Evolutionary conservation across 2,888 invertebrate species (phyloP), one percentile per base, ranked within the genome.

Genomic region (Cantharis rustica): DNA sequence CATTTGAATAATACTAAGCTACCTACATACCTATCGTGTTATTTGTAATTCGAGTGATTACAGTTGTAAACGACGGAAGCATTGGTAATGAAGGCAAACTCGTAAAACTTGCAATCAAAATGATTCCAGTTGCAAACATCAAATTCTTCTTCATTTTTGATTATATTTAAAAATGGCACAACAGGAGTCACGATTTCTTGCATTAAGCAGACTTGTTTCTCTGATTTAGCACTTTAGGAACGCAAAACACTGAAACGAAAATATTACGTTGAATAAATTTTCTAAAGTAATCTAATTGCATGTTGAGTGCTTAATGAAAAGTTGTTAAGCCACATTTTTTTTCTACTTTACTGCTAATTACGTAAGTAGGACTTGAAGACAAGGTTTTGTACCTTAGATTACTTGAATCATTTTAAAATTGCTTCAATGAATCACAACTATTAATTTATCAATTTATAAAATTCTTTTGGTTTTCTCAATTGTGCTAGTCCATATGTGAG

Each of bases 1-100:
- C 7, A 16, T 15, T 16, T 7, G 11, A 31, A 31, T 31, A 13
- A 4, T 69, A 17, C 10, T 17, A 71, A 27, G 7, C 27, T 26
- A 72, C 63, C 16, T 27, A 74, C 70, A 31, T 74, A 74, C 74
- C 74, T 31, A 74, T 74, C 1, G 74, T 74, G 13, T 74, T 74
- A 23, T 74, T 74, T 9, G 74, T 74, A 74, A 74, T 74, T 23
- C 66, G 27, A 4, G 74, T 70, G 47, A 74, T 74, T 16, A 70
- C 74, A 11, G 74, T 47, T 16, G 74, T 70, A 13, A 74, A 47
- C 10, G 64, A 26, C 10, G 74, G 74, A 13, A 74, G 16, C 23
- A 74, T 17, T 9, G 27, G 74, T 9, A 74, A 16, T 26, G 69
- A 31, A 47, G 47, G 69, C 10, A 15, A 23, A 26, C 69, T 70